Base-by-base conservation (phyloP, 1,140 invertebrate species). In the Hyles euphorbiae region DNA sequence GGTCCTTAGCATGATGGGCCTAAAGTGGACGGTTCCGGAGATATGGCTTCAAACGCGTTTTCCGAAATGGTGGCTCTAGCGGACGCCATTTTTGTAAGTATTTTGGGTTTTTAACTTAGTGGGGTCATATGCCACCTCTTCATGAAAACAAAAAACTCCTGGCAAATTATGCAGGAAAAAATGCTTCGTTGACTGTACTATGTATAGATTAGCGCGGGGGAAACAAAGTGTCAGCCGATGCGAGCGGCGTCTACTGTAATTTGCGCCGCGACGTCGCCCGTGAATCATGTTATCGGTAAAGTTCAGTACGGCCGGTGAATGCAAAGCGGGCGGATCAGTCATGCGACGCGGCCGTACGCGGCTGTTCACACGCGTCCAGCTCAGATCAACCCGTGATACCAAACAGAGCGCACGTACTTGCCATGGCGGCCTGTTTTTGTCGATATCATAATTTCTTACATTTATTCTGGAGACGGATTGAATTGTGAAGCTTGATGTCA, bases 291-390 rank as follows among this genome's bases (percentile, higher is more conserved):
- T 66, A 75, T 74, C 69, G 72, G 63, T 61, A 60, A 67, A 58
- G 65, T 67, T 57, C 62, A 66, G 54, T 50, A 60, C 66, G 54
- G 57, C 33, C 22, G 36, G 48, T 76, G 76, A 78, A 83, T 83
- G 67, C 65, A 67, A 81, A 76, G 65, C 60, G 60, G 71, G 58
- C 56, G 69, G 78, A 79, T 83, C 79, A 83, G 70, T 75, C 72
- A 76, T 78, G 75, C 78, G 70, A 72, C 69, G 70, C 72, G 72
- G 77, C 78, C 79, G 76, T 70, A 78, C 72, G 69, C 68, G 64
- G 62, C 36, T 5, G 8, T 40, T 40, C 5, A 5, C 36, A 8
- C 4, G 36, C 8, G 36, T 40, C 36, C 5, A 67, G 58, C 36
- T 44, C 65, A 61, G 71, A 76, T 78, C 70, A 60, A 60, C 50